Evolutionary conservation across 1,140 invertebrate genomes (phyloP).

Genomic region (Temnothorax longispinosus): DNA sequence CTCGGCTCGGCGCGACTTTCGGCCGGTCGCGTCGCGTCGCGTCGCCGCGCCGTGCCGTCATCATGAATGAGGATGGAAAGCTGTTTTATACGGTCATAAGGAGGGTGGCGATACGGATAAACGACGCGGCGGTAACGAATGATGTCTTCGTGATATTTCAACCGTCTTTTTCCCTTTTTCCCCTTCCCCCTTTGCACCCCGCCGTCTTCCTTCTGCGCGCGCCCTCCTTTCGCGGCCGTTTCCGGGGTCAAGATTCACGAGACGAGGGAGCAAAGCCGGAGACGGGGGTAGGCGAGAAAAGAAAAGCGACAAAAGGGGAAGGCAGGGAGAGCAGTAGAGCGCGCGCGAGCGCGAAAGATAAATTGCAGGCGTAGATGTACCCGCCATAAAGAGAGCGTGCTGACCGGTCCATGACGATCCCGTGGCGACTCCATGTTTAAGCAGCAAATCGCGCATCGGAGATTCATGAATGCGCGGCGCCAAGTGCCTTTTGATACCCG

Average conservation of each 20-base stretch:
- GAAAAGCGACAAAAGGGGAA: conserved; percentile 66
- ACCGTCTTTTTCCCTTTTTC: background rate
- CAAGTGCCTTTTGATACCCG: conserved; percentile 26
- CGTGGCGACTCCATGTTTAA: conserved; percentile 45
- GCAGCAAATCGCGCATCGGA: conserved; percentile 37
- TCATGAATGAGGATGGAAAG: conserved; percentile 61
- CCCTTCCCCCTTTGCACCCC: background rate
- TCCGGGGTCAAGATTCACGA: conserved; percentile 76
- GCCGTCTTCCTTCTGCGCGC: background rate
- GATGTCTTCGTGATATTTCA: conserved; percentile 78
- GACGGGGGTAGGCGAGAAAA: conserved; percentile 55
- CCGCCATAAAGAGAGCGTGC: conserved; percentile 59
- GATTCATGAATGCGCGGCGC: conserved; percentile 25
- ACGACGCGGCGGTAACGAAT: conserved; percentile 73
- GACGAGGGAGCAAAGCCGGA: conserved; percentile 46
- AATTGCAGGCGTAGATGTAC: conserved; percentile 68
- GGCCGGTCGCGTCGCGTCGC: background rate
- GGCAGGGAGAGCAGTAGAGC: conserved; percentile 42
- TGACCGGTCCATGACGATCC: conserved; percentile 53
- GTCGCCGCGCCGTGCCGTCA: background rate
- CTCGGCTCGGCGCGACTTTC: conserved; percentile 9
- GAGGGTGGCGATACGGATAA: conserved; percentile 70
- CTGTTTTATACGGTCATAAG: conserved; percentile 67
- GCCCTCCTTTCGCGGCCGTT: conserved; percentile 33
- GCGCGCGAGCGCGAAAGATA: conserved; percentile 65